A percentile compares a stretch with the other conserved stretches of the same genome.
Evolutionary conservation across 2,797 vertebrate genomes (phyloP).

Genomic region (Arvicola amphibius): DNA sequence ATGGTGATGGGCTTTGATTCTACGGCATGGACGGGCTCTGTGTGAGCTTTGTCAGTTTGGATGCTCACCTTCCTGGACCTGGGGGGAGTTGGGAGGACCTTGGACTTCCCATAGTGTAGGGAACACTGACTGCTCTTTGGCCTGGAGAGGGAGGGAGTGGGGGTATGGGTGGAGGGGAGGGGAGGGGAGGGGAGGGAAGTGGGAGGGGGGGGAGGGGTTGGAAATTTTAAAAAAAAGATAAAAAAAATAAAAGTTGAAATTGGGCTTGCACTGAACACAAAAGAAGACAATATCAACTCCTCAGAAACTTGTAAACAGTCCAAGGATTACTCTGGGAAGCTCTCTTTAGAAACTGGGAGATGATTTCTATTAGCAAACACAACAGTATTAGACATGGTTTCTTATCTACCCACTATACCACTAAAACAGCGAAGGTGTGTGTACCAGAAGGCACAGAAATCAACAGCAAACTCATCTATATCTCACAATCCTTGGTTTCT

Average conservation of each 20-base stretch:
- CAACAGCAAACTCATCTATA: not conserved
- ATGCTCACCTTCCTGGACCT: no score
- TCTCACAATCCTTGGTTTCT: not conserved
- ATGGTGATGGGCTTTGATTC: no score
- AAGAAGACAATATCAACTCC: not conserved
- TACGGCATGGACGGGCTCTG: no score
- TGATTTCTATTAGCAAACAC: not conserved
- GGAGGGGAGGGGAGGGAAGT: no score
- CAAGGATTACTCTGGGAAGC: not conserved
- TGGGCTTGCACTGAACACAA: not conserved
- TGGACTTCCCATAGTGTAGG: no score
- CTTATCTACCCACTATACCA: not conserved
- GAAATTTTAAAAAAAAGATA: no score
- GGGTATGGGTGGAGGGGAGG: no score
- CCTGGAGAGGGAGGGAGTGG: no score
- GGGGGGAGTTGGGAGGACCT: no score
- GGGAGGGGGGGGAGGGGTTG: no score
- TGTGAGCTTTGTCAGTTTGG: no score
- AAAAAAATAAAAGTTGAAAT: not conserved
- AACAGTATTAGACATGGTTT: not conserved
- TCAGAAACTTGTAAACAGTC: constrained; percentile 5
- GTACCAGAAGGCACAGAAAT: not conserved
- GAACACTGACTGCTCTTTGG: no score
- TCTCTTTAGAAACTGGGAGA: not conserved
- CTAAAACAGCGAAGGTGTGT: not conserved